phyloP scores from a whole-genome alignment of 2,888 invertebrate species.

The Agrochola lota region DNA sequence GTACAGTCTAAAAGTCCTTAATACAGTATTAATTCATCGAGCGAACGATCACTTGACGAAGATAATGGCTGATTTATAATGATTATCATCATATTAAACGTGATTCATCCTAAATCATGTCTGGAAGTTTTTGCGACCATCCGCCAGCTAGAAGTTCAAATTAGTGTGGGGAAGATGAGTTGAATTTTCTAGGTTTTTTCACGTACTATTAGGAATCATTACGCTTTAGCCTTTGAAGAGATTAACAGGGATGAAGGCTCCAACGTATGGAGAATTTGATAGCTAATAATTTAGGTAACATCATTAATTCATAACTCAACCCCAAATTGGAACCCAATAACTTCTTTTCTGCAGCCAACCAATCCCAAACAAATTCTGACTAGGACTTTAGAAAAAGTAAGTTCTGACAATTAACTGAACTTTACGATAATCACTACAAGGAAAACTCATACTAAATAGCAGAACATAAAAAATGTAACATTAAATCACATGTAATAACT shows the following conservation, averaged over 20 bases:
- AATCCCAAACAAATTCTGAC: background rate
- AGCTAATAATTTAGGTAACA: too few species aligned
- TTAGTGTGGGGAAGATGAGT: conserved; percentile 26
- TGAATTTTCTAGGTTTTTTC: conserved; percentile 20
- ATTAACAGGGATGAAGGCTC: too few species aligned
- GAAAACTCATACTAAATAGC: conserved; percentile 7
- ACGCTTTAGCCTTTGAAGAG: background rate
- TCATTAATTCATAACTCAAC: background rate
- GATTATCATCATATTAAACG: conserved; percentile 85
- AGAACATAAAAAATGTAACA: conserved; percentile 31
- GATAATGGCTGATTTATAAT: conserved; percentile 87
- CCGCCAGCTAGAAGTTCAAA: conserved; percentile 36
- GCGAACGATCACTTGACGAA: conserved; percentile 79
- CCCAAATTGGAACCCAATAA: background rate
- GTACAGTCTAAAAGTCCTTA: conserved; percentile 48
- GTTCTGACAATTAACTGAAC: background rate
- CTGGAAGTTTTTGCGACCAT: conserved; percentile 65
- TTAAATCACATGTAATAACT: conserved; percentile 55
- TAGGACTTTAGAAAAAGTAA: background rate
- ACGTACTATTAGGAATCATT: background rate
- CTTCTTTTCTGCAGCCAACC: conserved; percentile 4
- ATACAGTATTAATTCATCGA: conserved; percentile 78
- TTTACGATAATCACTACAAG: conserved; percentile 1
- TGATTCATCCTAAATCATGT: conserved; percentile 83
- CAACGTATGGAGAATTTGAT: background rate